Evolutionary conservation across 2,888 invertebrate genomes (phyloP), one percentile per base, ranked within the genome.

Genomic region (Nymphalis urticae): DNA sequence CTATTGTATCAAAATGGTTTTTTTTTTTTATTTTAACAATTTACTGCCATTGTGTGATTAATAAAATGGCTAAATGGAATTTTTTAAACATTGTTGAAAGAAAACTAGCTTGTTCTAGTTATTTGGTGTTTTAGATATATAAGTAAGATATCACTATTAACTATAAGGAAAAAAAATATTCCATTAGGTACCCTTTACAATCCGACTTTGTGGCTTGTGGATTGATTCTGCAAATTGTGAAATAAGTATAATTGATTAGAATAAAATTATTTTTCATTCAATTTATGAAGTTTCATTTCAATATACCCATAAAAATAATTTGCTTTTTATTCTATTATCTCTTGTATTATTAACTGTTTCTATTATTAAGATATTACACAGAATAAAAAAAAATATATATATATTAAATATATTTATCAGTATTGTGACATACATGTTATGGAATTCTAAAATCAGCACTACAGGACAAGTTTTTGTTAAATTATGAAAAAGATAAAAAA

Each of bases 241-340:
- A 83, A 84, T 88, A 89, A 89, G 85, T 86, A 88, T 88, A 86
- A 86, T 86, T 85, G 68, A 85, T 84, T 91, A 90, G 90, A 92
- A 90, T 92, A 91, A 90, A 92, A 86, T 88, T 92, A 92, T 92
- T 92, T 90, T 92, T 89, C 90, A 90, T 88, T 90, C 88, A 64
- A 81, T 73, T 75, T 69, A 56, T 77, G 79, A 76, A 75, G 86
- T 89, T 89, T 91, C 79, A 86, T 88, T 90, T 85, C 17, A 47
- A n/a, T 50, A 21, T 42, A 53, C 27, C 58, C 36, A 36, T 47
- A n/a, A 27, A 36, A 48, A 8, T n/a, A 8, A 51, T 36, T 6
- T n/a, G 6, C 16, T 10, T 53, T 24, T 5, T 6, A 32, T 32
- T 17, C 13, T 32, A 56, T 17, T 54, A 24, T 6, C 8, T 21